Evolutionary conservation across 2,888 invertebrate genomes (phyloP).

Genomic region (Selenia dentaria): DNA sequence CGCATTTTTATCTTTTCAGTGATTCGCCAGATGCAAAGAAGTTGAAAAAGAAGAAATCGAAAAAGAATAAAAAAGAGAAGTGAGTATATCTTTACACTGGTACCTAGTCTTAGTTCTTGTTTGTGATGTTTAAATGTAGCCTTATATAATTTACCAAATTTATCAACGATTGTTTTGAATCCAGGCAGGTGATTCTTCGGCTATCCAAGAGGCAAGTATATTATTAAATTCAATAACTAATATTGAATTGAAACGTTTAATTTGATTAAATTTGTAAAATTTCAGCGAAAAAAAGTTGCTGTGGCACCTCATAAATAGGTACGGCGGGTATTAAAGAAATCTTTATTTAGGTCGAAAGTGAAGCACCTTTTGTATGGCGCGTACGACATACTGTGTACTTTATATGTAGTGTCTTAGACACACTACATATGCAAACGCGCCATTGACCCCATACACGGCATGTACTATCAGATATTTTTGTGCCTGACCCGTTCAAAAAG

Average conservation of each 20-base stretch:
- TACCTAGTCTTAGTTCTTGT: constrained; percentile 23
- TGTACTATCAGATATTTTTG: too few species aligned
- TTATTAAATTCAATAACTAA: constrained; percentile 8
- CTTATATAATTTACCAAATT: constrained; percentile 29
- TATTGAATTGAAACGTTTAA: background rate
- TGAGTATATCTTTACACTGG: constrained; percentile 64
- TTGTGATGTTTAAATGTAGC: constrained; percentile 17
- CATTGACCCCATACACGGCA: too few species aligned
- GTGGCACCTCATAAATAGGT: constrained; percentile 74
- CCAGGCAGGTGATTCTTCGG: constrained; percentile 74
- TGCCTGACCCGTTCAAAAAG: too few species aligned
- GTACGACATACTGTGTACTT: too few species aligned
- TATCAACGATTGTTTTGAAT: constrained; percentile 64
- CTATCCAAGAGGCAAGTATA: constrained; percentile 76
- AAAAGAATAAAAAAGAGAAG: constrained; percentile 91
- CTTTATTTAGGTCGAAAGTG: too few species aligned
- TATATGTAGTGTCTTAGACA: too few species aligned
- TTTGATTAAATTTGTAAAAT: constrained; percentile 37
- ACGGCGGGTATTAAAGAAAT: constrained; percentile 46
- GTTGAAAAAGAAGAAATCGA: constrained; percentile 91
- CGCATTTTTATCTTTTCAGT: constrained; percentile 68
- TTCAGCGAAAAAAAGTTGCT: constrained; percentile 79
- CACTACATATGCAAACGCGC: too few species aligned
- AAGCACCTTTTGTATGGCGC: too few species aligned
- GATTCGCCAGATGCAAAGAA: constrained; percentile 90